Evolutionary conservation across 2,797 vertebrate species (phyloP), one percentile per base, ranked within the genome.

Genomic region (Zalophus californianus): DNA sequence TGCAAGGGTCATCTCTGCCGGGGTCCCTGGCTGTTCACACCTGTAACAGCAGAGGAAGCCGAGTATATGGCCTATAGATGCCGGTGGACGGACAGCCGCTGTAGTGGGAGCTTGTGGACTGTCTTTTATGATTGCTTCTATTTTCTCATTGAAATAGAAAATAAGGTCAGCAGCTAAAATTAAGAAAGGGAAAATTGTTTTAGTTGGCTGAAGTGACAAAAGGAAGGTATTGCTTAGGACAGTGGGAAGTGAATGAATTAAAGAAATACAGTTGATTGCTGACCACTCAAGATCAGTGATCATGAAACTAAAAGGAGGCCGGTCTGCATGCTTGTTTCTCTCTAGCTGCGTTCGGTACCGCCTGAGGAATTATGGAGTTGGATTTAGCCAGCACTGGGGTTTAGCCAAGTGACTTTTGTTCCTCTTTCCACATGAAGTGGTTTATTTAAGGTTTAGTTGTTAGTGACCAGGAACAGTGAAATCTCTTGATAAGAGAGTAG

Each of bases 101-200:
- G 5, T 8, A 66, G 80, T 48, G 48, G 70, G 41, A 96, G 41
- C 85, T 68, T 35, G 1, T 66, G 48, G 38, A 66, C 73, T 96
- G 84, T 77, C 29, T 70, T 58, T 92, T 90, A 60, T 14, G 86
- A 52, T 92, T 70, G 72, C 35, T 50, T 96, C 60, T 83, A 8
- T 56, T 87, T 94, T 97, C 60, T 90, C 66, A 80, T 41, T 90
- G 27, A 62, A 56, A 25, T 83, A 52, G 50, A 93, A 96, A 94
- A 85, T 44, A 77, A 90, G 23, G 25, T 66, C 60, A 66, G 41
- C 18, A 23, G 44, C 86, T 94, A 44, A 89, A 83, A 79, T 82
- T 25, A 18, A 50, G 44, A 86, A 86, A 84, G 58, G 13, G 27
- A 84, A 50, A 86, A n/a, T 79, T 12, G 29, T 90, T 84, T 58